Evolutionary conservation across 2,113 vertebrate species (phyloP).

Genomic region (Dicentrarchus labrax): DNA sequence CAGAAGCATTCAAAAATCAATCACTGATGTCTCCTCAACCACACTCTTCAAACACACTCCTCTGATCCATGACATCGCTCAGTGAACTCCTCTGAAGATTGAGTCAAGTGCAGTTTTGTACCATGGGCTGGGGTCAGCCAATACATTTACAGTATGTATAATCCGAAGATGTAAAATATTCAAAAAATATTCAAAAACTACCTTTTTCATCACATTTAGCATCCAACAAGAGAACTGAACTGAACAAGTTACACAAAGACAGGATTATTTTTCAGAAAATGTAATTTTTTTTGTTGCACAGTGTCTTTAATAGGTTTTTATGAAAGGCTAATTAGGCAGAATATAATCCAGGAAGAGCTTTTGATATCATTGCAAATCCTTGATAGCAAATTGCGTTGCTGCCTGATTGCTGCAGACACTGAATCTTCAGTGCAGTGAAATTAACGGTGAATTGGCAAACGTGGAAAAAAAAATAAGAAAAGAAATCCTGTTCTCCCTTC

Average conservation of each 20-base stretch:
- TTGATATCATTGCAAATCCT: constrained; percentile 8
- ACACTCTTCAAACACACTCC: background rate
- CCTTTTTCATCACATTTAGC: background rate
- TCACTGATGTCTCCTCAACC: constrained; percentile 3
- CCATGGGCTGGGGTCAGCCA: too few relatives aligned
- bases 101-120: background rate
- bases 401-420: background rate
- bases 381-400: background rate
- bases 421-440: background rate
- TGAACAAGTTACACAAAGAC: background rate
- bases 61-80: background rate
- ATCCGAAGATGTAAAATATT: too few relatives aligned
- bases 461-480: background rate
- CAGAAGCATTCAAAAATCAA: constrained; percentile 16
- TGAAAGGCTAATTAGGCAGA: background rate
- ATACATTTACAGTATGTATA: too few relatives aligned
- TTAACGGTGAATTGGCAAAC: background rate
- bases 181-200: too few relatives aligned
- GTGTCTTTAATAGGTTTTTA: constrained; percentile 1
- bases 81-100: background rate
- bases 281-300: background rate
- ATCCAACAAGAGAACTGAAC: background rate
- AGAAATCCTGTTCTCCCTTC: background rate
- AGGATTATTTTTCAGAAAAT: background rate
- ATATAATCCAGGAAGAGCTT: constrained; percentile 8